Evolutionary conservation across 2,888 invertebrate genomes (phyloP), one percentile per base, ranked within the genome.

Genomic region (Phaedon cochleariae): DNA sequence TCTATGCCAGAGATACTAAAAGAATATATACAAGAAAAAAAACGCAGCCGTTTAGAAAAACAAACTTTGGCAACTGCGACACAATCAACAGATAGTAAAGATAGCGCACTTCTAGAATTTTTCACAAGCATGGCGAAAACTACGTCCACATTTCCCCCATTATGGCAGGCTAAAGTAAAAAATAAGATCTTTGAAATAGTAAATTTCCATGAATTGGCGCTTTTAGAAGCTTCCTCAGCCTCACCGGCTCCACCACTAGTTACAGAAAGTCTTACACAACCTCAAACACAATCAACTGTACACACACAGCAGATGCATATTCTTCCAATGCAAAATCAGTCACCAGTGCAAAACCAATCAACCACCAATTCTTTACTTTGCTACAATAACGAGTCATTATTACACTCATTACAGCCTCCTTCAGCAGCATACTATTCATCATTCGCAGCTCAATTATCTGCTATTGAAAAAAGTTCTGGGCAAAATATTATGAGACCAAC

Each of bases 171-270:
- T 18, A 26, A 58, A 51, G 37, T 60, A 20, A 60, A 60, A 52
- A 60, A 22, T 60, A 51, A 37, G 37, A 10, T 60, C 31, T 60
- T 59, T 48, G 59, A 49, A 49, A 46, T 59, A 34, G 59, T 59
- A 49, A 59, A 59, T 59, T 48, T 59, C 55, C 60, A 65, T 29
- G 60, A 61, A 60, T n/a, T 65, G 26, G 34, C 49, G 48, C 51
- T 64, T 31, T 59, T 59, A 64, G 41, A 58, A 64, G 41, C 41
- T n/a, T 59, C 64, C 49, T 64, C 64, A 59, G 22, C 52, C 64
- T 52, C 57, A 64, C 60, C 55, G 51, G 55, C 48, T 49, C 57
- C 59, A 59, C 60, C 64, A 59, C 34, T 49, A 59, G 12, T 21
- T 48, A 48, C 31, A 49, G 59, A 29, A 31, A 59, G 17, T 58